Evolutionary conservation across 2,888 invertebrate genomes (phyloP), one percentile per base, ranked within the genome.

Genomic region (Erebia palarica): DNA sequence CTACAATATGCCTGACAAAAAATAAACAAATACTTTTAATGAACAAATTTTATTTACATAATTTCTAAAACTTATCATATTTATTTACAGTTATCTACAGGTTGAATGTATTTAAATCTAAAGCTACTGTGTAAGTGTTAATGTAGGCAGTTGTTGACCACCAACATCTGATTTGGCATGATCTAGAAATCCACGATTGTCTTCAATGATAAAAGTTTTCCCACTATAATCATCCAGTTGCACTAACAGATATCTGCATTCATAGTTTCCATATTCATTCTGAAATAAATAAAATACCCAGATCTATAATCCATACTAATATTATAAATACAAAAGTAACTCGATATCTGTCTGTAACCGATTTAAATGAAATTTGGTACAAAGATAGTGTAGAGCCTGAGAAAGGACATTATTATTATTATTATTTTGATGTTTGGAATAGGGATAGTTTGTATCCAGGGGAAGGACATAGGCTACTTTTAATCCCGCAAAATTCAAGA

Each of bases 181-280:
- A 75, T 94, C 93, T 51, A 93, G 75, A 77, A 86, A 86, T 42
- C 91, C 91, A 80, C 96, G 94, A 81, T 97, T 97, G 81, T 97
- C 97, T 91, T 97, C 97, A 76, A 97, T 88, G 57, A 97, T 94
- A 69, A 98, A 96, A 10, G 96, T 96, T 78, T 95, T 95, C 55
- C 95, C 94, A 14, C 96, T 95, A 83, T 96, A 95, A 82, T 97
- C 96, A 83, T 98, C 96, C 49, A 98, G 89, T 87, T 97, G 96
- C 3, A 98, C 96, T 81, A 97, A 95, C 68, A 98, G 86, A 84
- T 98, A 98, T 76, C 97, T 94, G 84, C 97, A 98, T 77, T 96
- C 95, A 82, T 96, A 97, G 75, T 96, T 94, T 0, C 97, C 96
- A 79, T 94, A 93, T 53, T 95, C 94, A 90, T 96, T 95, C 98